These are phyloP conservation scores for Tachysurus vachellii DNA, from an alignment of 2,113 vertebrate genomes.

Conservation along the genomic window DNA sequence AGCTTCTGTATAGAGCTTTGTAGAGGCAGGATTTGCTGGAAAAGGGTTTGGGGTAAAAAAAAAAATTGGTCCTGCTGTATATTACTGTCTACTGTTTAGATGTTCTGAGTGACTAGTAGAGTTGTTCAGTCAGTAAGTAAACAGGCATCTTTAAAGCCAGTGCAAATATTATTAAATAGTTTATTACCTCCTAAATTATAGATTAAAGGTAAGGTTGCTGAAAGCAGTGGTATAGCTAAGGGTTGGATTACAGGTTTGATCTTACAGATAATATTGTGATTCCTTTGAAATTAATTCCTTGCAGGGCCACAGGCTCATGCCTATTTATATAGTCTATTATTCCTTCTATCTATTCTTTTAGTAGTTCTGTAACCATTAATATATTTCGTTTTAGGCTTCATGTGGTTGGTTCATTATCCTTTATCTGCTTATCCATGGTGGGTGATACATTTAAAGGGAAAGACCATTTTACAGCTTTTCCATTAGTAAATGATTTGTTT, in stretches of 20 bases:
- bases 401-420: slow-evolving; percentile 5
- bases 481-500: slow-evolving; percentile 26
- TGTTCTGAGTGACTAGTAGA: neutral
- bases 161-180: neutral
- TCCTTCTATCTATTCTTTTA: neutral
- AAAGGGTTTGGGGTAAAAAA: neutral
- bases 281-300: neutral
- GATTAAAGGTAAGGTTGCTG: neutral
- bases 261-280: neutral
- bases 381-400: neutral
- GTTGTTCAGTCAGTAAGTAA: neutral
- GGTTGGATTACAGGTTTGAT: neutral
- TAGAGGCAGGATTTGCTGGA: neutral
- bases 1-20: neutral
- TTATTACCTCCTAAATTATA: neutral
- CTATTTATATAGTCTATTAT: neutral
- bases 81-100: neutral
- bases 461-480: neutral
- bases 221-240: neutral
- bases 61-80: neutral
- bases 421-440: slow-evolving; percentile 24
- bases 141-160: neutral
- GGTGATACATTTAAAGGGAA: slow-evolving; percentile 30
- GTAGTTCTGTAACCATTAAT: neutral
- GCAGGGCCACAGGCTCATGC: neutral